Evolutionary conservation across 2,797 vertebrate species (phyloP).

Genomic region (Neoniphon sammara): DNA sequence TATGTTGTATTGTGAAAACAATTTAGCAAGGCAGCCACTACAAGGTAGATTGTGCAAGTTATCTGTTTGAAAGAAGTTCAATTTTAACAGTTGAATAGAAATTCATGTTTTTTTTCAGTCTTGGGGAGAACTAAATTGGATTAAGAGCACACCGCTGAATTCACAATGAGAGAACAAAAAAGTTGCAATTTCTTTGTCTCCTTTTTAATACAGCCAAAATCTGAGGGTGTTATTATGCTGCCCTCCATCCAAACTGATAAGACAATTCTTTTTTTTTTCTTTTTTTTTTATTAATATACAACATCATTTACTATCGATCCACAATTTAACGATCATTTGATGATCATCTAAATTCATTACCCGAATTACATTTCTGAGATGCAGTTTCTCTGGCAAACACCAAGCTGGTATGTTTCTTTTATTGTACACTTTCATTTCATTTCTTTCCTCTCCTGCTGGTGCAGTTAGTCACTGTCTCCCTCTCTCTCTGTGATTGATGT

Average conservation of each 20-base stretch:
- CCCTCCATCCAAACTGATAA: conserved; percentile 44
- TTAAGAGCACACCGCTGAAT: conserved; percentile 71
- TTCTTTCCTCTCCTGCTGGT: conserved; percentile 64
- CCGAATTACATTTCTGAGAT: conserved; percentile 50
- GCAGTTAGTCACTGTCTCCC: conserved; percentile 80
- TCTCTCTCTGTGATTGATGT: conserved; percentile 78
- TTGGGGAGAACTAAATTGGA: conserved; percentile 69
- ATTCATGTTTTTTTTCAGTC: conserved; percentile 64
- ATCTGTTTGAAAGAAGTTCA: conserved; percentile 74
- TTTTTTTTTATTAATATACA: conserved; percentile 4
- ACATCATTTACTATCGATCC: conserved; percentile 42
- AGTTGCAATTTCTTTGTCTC: conserved; percentile 61
- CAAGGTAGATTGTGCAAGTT: conserved; percentile 66
- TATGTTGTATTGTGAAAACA: conserved; percentile 80
- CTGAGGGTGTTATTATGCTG: conserved; percentile 41
- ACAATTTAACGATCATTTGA: conserved; percentile 42
- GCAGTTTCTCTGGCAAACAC: conserved; percentile 45
- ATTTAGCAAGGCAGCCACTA: conserved; percentile 74
- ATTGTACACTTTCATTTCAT: conserved; percentile 80
- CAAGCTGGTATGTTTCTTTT: conserved; percentile 71
- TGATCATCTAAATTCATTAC: conserved; percentile 53
- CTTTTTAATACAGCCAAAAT: conserved; percentile 39
- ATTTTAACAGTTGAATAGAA: conserved; percentile 73
- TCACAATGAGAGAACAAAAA: conserved; percentile 69
- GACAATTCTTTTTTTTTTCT: conserved; percentile 39